Percentiles rank a stretch among this genome's conserved stretches.
phyloP scores from a whole-genome alignment of 2,797 vertebrate genomes.

The Peromyscus melanophrys region DNA sequence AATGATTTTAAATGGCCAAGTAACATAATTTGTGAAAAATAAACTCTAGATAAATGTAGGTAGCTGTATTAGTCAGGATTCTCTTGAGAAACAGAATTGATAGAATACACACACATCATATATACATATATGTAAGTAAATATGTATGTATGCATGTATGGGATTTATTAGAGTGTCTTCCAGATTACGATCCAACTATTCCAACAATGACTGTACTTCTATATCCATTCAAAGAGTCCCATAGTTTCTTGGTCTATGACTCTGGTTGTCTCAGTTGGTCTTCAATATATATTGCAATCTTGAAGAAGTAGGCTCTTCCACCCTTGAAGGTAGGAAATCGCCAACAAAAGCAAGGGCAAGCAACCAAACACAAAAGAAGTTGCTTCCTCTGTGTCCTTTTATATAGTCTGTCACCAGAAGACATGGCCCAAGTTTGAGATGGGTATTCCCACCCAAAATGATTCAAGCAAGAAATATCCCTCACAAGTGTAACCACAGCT shows the following conservation, averaged over 20 bases:
- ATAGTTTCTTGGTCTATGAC: background rate
- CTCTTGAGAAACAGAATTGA: background rate
- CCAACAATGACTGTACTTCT: background rate
- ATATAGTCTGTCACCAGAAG: background rate
- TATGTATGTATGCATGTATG: background rate
- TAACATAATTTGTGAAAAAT: background rate
- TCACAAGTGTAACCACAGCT: background rate
- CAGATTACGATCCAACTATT: background rate
- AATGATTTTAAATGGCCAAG: background rate
- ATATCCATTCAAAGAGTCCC: background rate
- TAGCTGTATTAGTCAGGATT: background rate
- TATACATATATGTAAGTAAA: background rate
- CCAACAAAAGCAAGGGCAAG: background rate
- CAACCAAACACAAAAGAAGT: background rate
- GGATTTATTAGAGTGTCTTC: background rate
- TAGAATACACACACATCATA: background rate
- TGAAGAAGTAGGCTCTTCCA: background rate
- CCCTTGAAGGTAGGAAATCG: background rate
- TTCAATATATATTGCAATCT: background rate
- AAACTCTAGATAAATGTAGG: background rate
- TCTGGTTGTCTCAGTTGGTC: background rate
- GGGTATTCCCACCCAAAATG: background rate
- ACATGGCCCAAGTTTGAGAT: background rate
- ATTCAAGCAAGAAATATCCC: background rate
- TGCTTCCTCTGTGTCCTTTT: background rate